phyloP scores from a whole-genome alignment of 1,140 invertebrate species.

The Nymphalis io region DNA sequence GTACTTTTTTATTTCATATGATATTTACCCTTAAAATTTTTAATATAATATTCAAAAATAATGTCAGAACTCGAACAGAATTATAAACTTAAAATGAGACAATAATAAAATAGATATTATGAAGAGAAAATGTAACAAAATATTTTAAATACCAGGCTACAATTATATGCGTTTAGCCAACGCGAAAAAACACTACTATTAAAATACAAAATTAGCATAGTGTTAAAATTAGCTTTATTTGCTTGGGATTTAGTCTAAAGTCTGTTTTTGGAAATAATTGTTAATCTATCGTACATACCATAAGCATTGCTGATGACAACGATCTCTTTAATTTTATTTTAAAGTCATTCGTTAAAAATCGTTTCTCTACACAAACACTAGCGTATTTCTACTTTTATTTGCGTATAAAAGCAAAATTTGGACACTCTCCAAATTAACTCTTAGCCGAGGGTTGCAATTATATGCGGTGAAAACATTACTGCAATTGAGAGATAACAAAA shows the following conservation, averaged over 20 bases:
- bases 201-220: too few species aligned
- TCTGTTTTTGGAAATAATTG: too few species aligned
- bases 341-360: conserved; percentile 16
- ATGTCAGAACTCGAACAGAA: conserved; percentile 31
- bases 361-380: conserved; percentile 26
- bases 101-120: conserved; percentile 26
- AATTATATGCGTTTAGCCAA: too few species aligned
- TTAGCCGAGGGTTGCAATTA: conserved; percentile 63
- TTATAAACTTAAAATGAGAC: conserved; percentile 35
- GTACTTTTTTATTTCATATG: too few species aligned
- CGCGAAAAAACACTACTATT: too few species aligned
- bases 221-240: too few species aligned
- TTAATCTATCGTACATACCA: too few species aligned
- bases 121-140: conserved; percentile 10
- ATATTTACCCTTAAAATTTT: conserved; percentile 1
- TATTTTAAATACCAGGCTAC: conserved; percentile 2
- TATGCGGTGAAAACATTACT: conserved; percentile 57
- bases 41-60: conserved; percentile 27
- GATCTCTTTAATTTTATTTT: too few species aligned
- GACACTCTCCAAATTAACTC: conserved; percentile 71
- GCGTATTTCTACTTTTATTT: conserved; percentile 60
- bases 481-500: conserved; percentile 46
- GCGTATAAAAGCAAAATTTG: conserved; percentile 65
- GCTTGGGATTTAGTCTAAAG: too few species aligned
- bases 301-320: too few species aligned